Evolutionary conservation across 2,113 vertebrate species (phyloP).

Genomic region (Hippoglossus stenolepis): DNA sequence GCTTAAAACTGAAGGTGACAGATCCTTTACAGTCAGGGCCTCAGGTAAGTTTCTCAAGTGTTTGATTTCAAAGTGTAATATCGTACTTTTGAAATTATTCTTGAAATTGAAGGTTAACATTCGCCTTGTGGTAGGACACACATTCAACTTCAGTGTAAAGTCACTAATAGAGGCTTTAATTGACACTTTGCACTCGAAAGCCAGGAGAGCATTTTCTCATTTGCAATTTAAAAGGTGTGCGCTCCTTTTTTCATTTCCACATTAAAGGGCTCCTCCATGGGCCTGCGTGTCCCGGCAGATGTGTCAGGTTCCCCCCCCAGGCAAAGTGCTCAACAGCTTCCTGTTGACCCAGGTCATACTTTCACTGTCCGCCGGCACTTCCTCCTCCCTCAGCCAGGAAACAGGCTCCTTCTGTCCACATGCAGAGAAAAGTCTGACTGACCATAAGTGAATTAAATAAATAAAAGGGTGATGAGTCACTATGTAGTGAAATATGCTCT

Average conservation of each 20-base stretch:
- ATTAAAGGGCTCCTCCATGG: constrained; percentile 38
- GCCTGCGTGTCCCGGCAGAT: constrained; percentile 20
- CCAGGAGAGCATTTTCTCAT: constrained; percentile 48
- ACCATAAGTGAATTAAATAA: background rate
- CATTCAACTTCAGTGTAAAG: constrained; percentile 29
- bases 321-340: constrained; percentile 54
- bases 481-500: background rate
- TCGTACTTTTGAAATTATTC: too few species aligned
- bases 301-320: constrained; percentile 30
- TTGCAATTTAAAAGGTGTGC: constrained; percentile 56
- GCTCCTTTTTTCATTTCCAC: constrained; percentile 53
- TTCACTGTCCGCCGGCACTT: constrained; percentile 37
- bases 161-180: constrained; percentile 49
- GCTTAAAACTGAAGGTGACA: too few species aligned
- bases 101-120: background rate
- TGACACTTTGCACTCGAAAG: constrained; percentile 44
- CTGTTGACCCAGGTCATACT: constrained; percentile 61
- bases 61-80: too few species aligned
- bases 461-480: constrained; percentile 6
- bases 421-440: background rate
- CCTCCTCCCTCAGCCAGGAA: constrained; percentile 22
- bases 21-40: too few species aligned
- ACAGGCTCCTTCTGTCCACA: constrained; percentile 31
- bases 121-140: constrained; percentile 17
- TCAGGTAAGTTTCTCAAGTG: too few species aligned